Evolutionary conservation across 2,888 invertebrate species (phyloP).

Genomic region (Tribolium freemani): DNA sequence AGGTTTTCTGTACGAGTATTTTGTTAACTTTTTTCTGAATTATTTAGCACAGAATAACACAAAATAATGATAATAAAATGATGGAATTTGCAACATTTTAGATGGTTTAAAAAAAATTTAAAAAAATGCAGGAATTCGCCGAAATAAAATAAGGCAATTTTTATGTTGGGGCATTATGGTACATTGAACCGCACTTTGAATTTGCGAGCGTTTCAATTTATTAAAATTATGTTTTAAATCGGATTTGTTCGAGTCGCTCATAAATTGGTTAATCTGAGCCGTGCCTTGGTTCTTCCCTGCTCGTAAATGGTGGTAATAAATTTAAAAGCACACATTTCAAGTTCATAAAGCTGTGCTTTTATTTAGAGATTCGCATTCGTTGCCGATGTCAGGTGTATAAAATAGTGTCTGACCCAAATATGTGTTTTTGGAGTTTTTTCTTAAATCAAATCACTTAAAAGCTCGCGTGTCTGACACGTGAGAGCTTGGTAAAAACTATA

Average conservation of each 20-base stretch:
- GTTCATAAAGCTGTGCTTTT: constrained; percentile 1
- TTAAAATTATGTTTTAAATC: not conserved
- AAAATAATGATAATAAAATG: too few species aligned
- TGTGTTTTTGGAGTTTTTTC: not conserved
- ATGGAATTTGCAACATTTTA: too few species aligned
- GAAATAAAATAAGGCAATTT: too few species aligned
- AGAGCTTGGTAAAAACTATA: constrained; percentile 7
- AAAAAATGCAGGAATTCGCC: too few species aligned
- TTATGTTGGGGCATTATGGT: too few species aligned
- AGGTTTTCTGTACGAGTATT: too few species aligned
- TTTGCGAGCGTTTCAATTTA: not conserved
- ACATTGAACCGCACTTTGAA: too few species aligned
- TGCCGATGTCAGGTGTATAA: constrained; percentile 4
- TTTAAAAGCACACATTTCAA: constrained; percentile 12
- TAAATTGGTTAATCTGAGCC: not conserved
- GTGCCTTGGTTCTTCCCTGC: not conserved
- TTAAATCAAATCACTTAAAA: not conserved
- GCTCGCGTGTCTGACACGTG: constrained; percentile 4
- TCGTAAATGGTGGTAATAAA: constrained; percentile 13
- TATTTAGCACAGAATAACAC: too few species aligned
- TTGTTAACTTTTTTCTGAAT: too few species aligned
- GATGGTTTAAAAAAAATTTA: too few species aligned
- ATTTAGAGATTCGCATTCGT: constrained; percentile 10
- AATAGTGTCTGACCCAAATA: not conserved
- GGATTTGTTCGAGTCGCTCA: not conserved